phyloP scores from a whole-genome alignment of 2,888 invertebrate species.

The Sympetrum striolatum region DNA sequence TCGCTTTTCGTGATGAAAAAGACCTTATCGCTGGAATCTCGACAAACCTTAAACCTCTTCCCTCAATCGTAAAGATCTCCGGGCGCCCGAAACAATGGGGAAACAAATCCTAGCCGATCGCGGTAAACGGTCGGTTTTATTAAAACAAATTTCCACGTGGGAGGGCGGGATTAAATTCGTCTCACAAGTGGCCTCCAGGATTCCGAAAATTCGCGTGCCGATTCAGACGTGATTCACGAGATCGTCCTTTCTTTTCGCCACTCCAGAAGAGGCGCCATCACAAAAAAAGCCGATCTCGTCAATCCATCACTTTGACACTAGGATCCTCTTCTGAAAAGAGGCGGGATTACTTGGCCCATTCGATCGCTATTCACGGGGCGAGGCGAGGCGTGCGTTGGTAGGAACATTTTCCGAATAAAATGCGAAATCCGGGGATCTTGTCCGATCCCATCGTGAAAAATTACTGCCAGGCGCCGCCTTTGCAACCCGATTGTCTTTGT shows the following conservation, averaged over 20 bases:
- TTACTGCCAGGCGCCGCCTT: neutral
- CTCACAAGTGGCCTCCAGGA: neutral
- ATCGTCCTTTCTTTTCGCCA: neutral
- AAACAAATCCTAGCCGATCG: neutral
- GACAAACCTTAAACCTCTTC: neutral
- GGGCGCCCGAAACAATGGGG: neutral
- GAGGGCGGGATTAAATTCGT: neutral
- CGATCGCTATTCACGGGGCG: neutral
- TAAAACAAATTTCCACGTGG: neutral
- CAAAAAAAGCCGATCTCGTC: neutral
- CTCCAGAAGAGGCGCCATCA: neutral
- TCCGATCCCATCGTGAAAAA: slow-evolving; percentile 21
- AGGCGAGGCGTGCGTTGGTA: slow-evolving; percentile 3
- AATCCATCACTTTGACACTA: slow-evolving; percentile 39
- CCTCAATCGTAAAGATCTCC: neutral
- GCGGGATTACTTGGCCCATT: neutral
- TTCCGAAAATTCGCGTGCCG: neutral
- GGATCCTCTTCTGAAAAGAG: neutral
- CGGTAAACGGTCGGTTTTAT: neutral
- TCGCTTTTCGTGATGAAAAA: neutral
- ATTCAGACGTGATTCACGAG: neutral
- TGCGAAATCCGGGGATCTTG: neutral
- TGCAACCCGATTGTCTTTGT: neutral
- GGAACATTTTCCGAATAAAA: neutral
- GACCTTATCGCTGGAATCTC: neutral